Base-by-base conservation (phyloP, 23 tunicate species). In the Aplidium turbinatum region DNA sequence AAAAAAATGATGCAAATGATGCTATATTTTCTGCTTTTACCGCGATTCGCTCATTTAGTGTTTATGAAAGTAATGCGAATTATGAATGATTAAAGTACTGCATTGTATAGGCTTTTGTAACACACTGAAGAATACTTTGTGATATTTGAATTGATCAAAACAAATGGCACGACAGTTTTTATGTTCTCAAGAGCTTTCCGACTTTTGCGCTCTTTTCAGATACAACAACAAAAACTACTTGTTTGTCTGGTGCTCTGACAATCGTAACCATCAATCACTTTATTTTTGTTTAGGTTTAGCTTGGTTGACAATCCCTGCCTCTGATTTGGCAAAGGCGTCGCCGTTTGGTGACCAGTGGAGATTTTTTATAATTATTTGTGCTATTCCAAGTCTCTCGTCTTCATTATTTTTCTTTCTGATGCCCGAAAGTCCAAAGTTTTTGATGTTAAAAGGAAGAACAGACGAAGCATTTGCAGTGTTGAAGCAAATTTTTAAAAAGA, bases 401-500 rank as follows among this genome's bases (percentile, higher is more conserved):
- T 63, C 89, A 24, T 31, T 90, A 0, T 65, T 90, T 27, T 78
- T 90, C 47, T 61, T 19, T 24, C 65, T 76, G n/a, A 82, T 90
- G 89, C 97, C 97, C 5, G 97, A 82, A 72, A 90, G 97, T 36
- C 97, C 97, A 0, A 76, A 64, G 54, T 89, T 68, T 82, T 72
- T 82, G 26, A 63, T 75, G 75, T 35, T 39, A 48, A 75, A 76
- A 28, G 83, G 87, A 35, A 60, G 51, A 71, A 9, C 60, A 0
- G 40, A 46, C 1, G 79, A 70, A 50, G 87, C 96, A 4, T 77
- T 72, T 3, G 28, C 35, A 24, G 88, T 82, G 18, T 53, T 89
- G 47, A 75, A 46, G 32, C 63, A 33, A 36, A 62, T 89, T 46
- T 51, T 27, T 71, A 33, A 34, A 9, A 54, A 62, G 79, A 89